Evolutionary conservation across 2,113 vertebrate genomes (phyloP).

Genomic region (Turdus rufiventris): DNA sequence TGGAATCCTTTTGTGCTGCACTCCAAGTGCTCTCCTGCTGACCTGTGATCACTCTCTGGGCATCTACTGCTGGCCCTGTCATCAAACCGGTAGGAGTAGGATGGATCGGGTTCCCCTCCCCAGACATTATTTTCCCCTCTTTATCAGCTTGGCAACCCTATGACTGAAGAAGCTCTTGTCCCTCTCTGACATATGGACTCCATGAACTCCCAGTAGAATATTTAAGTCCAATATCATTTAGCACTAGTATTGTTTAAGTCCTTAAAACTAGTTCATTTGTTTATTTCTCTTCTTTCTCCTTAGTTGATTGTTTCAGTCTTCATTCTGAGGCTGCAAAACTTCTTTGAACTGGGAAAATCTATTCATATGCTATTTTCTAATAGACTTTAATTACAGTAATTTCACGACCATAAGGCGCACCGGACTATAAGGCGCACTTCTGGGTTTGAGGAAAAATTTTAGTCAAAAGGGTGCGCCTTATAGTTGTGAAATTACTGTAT

Average conservation of each 20-base stretch:
- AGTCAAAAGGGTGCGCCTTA: too few species aligned
- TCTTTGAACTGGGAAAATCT: not conserved
- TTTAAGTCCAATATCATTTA: not conserved
- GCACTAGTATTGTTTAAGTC: not conserved
- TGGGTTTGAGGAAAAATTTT: too few species aligned
- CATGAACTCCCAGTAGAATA: not conserved
- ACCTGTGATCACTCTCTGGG: rapidly evolving
- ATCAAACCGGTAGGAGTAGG: not conserved
- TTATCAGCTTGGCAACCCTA: not conserved
- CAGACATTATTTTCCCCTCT: not conserved
- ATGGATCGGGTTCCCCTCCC: rapidly evolving
- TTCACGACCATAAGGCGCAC: too few species aligned
- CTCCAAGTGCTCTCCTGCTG: not conserved
- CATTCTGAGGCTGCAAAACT: not conserved
- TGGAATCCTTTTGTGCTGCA: not conserved
- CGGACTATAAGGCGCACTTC: too few species aligned
- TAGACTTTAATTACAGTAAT: not conserved
- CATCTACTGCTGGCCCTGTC: not conserved
- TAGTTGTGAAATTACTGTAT: too few species aligned
- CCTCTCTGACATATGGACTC: not conserved
- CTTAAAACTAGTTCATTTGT: not conserved
- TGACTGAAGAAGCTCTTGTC: not conserved
- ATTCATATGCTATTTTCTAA: not conserved
- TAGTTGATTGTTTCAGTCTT: not conserved
- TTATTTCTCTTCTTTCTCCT: not conserved